Conservation (phyloP, 2,113 vertebrate genomes). For the Corythaixoides concolor region DNA sequence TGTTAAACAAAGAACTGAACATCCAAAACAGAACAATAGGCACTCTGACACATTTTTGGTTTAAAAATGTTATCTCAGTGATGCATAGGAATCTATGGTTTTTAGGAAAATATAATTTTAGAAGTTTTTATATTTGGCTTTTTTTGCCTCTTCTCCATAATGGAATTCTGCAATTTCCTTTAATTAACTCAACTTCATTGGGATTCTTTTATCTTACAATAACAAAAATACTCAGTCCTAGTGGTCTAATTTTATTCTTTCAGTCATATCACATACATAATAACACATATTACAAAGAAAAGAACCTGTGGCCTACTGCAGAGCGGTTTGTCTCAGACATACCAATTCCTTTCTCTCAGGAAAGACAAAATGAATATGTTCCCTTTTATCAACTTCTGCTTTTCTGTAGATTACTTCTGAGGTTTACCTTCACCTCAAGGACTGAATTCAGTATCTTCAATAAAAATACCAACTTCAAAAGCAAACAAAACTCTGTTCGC, state of each 20-base stretch:
- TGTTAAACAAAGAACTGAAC: not conserved
- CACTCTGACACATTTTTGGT: not conserved
- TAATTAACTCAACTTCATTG: not conserved
- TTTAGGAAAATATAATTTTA: not conserved
- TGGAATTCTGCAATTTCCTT: not conserved
- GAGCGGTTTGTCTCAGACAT: not conserved
- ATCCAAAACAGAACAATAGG: not conserved
- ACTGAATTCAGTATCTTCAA: not conserved
- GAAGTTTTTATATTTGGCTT: not conserved
- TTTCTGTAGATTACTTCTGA: not conserved
- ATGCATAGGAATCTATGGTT: not conserved
- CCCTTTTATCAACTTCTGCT: not conserved
- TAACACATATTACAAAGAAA: not conserved
- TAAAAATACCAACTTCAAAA: not conserved
- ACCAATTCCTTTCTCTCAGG: not conserved
- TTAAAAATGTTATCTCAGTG: not conserved
- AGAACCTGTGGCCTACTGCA: not conserved
- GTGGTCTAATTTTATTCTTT: not conserved
- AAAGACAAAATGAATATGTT: not conserved
- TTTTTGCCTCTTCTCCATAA: not conserved
- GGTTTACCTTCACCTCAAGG: not conserved
- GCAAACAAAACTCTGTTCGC: not conserved
- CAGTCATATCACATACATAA: not conserved
- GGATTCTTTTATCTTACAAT: not conserved
- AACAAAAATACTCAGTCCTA: not conserved